phyloP scores from a whole-genome alignment of 1,140 invertebrate species.

The Alviniconcha marisindica region DNA sequence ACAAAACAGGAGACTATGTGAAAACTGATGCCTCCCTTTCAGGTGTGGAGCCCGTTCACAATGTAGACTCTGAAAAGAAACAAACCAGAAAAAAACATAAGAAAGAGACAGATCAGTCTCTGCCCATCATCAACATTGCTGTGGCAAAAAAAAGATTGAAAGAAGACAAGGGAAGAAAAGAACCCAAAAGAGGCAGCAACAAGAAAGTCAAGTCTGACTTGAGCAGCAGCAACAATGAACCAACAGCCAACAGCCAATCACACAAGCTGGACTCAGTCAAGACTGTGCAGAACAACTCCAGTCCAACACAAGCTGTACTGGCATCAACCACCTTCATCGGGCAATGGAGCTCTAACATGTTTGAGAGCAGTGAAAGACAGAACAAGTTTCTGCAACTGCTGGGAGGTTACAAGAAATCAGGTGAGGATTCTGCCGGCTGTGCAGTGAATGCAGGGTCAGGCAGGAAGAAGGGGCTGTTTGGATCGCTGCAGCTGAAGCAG shows the following conservation, averaged over 20 bases:
- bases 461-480: conserved; percentile 49
- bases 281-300: not conserved
- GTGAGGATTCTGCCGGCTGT: not conserved
- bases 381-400: conserved; percentile 61
- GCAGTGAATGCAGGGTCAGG: not conserved
- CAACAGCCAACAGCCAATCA: conserved; percentile 25
- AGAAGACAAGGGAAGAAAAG: conserved; percentile 34
- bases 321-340: conserved; percentile 36
- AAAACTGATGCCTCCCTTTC: not conserved
- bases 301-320: no score
- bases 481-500: conserved; percentile 27
- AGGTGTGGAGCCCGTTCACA: no score
- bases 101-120: not conserved
- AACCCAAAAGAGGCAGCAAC: conserved; percentile 19
- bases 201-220: not conserved
- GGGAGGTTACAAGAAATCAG: conserved; percentile 58
- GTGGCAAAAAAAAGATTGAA: not conserved
- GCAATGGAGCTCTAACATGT: conserved; percentile 58
- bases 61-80: not conserved
- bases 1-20: not conserved
- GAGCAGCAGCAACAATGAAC: conserved; percentile 27
- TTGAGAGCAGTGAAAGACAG: conserved; percentile 53
- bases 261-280: not conserved
- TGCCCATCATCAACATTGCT: not conserved
- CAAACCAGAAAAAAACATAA: conserved; percentile 16